A percentile compares a stretch with the other conserved stretches of the same genome.
Evolutionary conservation across 2,888 invertebrate genomes (phyloP).

Genomic region (Biston stratarius): DNA sequence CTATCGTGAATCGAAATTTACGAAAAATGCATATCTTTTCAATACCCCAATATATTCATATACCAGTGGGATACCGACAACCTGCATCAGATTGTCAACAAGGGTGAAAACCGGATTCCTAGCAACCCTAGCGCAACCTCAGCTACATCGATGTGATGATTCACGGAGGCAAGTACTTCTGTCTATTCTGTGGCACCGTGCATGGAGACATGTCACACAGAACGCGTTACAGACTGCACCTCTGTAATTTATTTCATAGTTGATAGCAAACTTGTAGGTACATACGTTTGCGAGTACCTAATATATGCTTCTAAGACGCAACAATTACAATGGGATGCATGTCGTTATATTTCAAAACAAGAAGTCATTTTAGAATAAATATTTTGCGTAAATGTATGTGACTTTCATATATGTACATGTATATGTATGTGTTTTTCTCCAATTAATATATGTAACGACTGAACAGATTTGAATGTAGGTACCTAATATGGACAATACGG

Average conservation of each 20-base stretch:
- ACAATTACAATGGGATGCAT: neutral
- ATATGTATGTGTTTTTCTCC: too few species aligned
- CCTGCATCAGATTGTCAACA: conserved; percentile 13
- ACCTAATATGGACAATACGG: too few species aligned
- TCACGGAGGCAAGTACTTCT: conserved; percentile 52
- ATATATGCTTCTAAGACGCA: too few species aligned
- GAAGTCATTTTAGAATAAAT: too few species aligned
- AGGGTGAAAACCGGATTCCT: conserved; percentile 34
- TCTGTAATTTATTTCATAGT: conserved; percentile 9
- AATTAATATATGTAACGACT: neutral
- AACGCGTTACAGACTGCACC: conserved; percentile 49
- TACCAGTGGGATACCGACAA: neutral
- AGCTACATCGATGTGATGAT: conserved; percentile 49
- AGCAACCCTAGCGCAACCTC: conserved; percentile 37
- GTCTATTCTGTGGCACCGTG: conserved; percentile 43
- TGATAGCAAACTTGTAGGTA: conserved; percentile 8
- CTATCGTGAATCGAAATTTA: neutral
- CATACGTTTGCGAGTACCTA: too few species aligned
- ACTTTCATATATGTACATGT: too few species aligned
- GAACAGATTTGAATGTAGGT: neutral
- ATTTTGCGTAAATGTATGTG: too few species aligned
- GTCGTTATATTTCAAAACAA: too few species aligned
- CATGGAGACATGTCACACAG: conserved; percentile 48
- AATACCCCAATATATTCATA: conserved; percentile 1
- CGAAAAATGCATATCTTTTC: neutral